Conservation (phyloP, 2,888 invertebrate genomes). For the Anoncus sp. region DNA sequence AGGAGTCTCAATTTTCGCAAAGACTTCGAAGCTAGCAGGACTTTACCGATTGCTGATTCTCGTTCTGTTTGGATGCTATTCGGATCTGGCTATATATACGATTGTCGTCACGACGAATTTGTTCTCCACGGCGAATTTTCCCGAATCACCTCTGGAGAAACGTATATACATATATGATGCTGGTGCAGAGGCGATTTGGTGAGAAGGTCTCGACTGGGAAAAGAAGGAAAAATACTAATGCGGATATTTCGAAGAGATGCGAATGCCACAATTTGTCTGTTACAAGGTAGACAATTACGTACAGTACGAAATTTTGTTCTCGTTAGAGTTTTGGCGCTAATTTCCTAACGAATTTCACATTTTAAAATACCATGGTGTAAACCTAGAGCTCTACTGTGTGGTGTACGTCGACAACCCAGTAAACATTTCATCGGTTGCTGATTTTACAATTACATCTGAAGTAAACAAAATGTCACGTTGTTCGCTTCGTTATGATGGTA, state of each 20-base stretch:
- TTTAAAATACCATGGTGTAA: too few relatives aligned
- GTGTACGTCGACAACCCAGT: too few relatives aligned
- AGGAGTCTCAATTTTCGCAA: constrained; percentile 68
- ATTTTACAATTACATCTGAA: too few relatives aligned
- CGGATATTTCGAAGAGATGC: constrained; percentile 7
- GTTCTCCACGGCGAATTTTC: constrained; percentile 23
- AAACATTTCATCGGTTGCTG: too few relatives aligned
- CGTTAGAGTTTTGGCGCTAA: background rate
- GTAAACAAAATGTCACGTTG: too few relatives aligned
- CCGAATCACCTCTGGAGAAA: constrained; percentile 17
- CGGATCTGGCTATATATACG: constrained; percentile 1
- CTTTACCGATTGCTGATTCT: constrained; percentile 37
- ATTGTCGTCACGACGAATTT: constrained; percentile 34
- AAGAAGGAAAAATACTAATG: constrained; percentile 7
- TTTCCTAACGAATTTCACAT: background rate
- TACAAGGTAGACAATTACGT: background rate
- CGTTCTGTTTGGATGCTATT: constrained; percentile 18
- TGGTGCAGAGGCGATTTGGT: background rate
- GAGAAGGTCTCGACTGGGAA: constrained; percentile 10
- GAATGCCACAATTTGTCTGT: background rate
- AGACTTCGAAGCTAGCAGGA: constrained; percentile 34
- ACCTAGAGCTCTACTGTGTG: too few relatives aligned
- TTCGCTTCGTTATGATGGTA: too few relatives aligned
- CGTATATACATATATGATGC: background rate
- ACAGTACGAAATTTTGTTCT: background rate